Conservation (phyloP, 2,888 invertebrate species). For the Zygaena filipendulae region DNA sequence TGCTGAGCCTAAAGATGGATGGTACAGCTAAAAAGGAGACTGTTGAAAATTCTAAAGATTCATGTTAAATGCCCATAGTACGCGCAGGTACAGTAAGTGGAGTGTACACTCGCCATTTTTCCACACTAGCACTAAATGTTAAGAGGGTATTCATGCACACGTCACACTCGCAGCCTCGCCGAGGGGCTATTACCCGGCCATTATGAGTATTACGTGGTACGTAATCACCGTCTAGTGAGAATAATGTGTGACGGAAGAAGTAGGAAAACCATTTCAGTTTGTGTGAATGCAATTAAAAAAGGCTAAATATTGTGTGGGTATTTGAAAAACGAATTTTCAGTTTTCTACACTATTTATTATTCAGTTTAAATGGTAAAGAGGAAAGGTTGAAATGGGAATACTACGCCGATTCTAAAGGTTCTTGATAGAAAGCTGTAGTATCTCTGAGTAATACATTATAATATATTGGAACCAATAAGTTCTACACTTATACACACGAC, state of each 20-base stretch:
- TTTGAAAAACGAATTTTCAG: too few relatives aligned
- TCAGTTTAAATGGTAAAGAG: neutral
- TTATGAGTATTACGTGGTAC: conserved; percentile 20
- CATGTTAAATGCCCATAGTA: too few relatives aligned
- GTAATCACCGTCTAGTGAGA: conserved; percentile 22
- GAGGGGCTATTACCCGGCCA: conserved; percentile 28
- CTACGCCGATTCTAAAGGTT: neutral
- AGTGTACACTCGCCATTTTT: too few relatives aligned
- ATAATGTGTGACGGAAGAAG: conserved; percentile 32
- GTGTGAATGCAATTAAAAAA: conserved; percentile 14
- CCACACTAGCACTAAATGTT: conserved; percentile 20
- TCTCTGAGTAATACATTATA: too few relatives aligned
- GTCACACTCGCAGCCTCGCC: conserved; percentile 24
- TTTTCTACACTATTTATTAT: neutral
- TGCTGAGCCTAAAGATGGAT: too few relatives aligned
- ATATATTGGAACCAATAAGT: too few relatives aligned
- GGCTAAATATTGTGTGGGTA: conserved; percentile 15
- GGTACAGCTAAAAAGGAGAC: too few relatives aligned
- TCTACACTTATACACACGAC: too few relatives aligned
- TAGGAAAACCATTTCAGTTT: neutral
- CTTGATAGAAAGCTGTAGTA: too few relatives aligned
- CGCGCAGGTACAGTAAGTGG: too few relatives aligned
- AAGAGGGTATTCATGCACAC: conserved; percentile 27
- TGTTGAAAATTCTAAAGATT: too few relatives aligned
- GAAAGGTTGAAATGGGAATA: neutral